phyloP scores from a whole-genome alignment of 2,888 invertebrate species.

The Callosobruchus maculatus region DNA sequence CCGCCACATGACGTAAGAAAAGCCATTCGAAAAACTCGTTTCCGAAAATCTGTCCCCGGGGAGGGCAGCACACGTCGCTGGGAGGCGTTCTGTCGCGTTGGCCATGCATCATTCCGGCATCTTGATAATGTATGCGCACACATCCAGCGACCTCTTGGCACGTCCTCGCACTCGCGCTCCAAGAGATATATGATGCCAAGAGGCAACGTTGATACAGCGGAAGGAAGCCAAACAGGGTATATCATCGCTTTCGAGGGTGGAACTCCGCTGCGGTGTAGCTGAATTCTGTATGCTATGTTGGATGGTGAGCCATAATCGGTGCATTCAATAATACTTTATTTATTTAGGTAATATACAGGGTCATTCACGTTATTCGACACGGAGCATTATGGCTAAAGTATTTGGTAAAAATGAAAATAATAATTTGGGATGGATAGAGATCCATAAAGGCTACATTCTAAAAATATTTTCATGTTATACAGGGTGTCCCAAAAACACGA shows the following conservation, averaged over 20 bases:
- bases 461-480: too few species aligned
- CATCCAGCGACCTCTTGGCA: constrained; percentile 19
- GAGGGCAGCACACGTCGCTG: constrained; percentile 11
- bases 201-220: neutral
- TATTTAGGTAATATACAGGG: too few species aligned
- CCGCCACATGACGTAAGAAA: constrained; percentile 10
- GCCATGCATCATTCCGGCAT: constrained; percentile 14
- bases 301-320: too few species aligned
- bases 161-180: constrained; percentile 8
- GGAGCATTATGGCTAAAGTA: too few species aligned
- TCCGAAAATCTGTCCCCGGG: constrained; percentile 38
- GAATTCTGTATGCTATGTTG: too few species aligned
- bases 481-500: too few species aligned
- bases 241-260: neutral
- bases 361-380: too few species aligned
- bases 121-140: constrained; percentile 37
- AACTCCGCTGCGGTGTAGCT: neutral
- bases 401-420: too few species aligned
- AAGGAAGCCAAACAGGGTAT: neutral
- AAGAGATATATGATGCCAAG: neutral
- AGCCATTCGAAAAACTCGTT: constrained; percentile 32
- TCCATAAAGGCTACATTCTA: too few species aligned
- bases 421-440: too few species aligned
- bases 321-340: too few species aligned
- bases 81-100: neutral